Percentiles rank a stretch among this genome's conserved stretches.
Conservation (phyloP, 2,113 vertebrate species). For the Nothocercus nigrocapillus region DNA sequence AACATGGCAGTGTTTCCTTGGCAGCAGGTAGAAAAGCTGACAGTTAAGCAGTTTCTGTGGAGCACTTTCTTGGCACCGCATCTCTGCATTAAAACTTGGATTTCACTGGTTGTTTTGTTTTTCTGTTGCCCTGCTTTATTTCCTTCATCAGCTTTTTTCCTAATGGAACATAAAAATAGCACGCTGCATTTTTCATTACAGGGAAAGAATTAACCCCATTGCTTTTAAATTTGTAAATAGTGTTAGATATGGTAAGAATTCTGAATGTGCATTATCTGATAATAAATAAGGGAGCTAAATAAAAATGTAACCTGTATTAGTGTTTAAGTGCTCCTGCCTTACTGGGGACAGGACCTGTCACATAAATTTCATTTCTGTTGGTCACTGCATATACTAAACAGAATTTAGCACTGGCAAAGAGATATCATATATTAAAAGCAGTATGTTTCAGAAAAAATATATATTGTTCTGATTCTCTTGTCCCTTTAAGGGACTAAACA, state of each 20-base stretch:
- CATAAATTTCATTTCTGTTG: neutral
- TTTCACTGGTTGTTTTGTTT: constrained; percentile 42
- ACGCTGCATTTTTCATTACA: neutral
- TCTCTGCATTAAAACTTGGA: neutral
- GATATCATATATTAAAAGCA: neutral
- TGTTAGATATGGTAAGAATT: neutral
- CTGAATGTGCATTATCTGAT: neutral
- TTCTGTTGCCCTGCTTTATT: constrained; percentile 17
- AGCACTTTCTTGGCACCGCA: constrained; percentile 51
- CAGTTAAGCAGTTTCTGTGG: constrained; percentile 40
- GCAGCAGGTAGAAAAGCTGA: constrained; percentile 62
- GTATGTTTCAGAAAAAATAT: neutral
- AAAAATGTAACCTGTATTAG: neutral
- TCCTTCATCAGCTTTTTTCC: neutral
- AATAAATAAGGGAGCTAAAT: neutral
- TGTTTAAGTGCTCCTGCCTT: neutral
- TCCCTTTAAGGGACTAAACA: neutral
- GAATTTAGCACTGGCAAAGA: neutral
- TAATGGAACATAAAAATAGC: constrained; percentile 28
- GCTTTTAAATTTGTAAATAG: neutral
- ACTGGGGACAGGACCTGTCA: neutral
- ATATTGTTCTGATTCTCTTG: neutral
- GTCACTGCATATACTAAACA: neutral
- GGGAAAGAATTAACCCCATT: neutral
- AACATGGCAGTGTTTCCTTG: constrained; percentile 63